Evolutionary conservation across 2,797 vertebrate species (phyloP).

Genomic region (Simalia tracyae): DNA sequence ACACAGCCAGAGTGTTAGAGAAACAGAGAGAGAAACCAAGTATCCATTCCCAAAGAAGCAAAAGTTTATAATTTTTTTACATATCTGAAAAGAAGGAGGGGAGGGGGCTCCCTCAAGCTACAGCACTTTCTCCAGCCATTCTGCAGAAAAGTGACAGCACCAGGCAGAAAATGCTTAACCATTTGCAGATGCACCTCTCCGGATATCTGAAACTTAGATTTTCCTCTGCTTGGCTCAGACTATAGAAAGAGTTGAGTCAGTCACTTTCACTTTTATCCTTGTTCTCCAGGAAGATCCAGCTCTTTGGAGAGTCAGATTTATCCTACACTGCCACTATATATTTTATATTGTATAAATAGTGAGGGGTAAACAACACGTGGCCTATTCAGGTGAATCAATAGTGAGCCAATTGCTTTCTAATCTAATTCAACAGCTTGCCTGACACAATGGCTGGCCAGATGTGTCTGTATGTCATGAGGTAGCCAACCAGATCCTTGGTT

Average conservation of each 20-base stretch:
- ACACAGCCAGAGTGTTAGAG: slow-evolving; percentile 39
- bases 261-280: background rate
- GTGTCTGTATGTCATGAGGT: too few species aligned
- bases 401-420: too few species aligned
- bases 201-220: background rate
- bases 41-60: slow-evolving; percentile 9
- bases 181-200: slow-evolving; percentile 7
- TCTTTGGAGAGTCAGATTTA: too few species aligned
- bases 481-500: too few species aligned
- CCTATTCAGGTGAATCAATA: too few species aligned
- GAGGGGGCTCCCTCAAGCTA: background rate
- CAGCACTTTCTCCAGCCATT: background rate
- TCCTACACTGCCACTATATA: too few species aligned
- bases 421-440: too few species aligned
- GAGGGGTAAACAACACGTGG: too few species aligned
- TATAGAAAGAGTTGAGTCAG: background rate
- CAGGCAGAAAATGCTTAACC: background rate
- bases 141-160: background rate
- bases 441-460: too few species aligned
- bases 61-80: slow-evolving; percentile 22
- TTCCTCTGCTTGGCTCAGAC: background rate
- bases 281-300: background rate
- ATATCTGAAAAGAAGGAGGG: too few species aligned
- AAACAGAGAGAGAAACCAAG: slow-evolving; percentile 43
- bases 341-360: too few species aligned